phyloP scores from a whole-genome alignment of 1,140 invertebrate species.

The Apis laboriosa region DNA sequence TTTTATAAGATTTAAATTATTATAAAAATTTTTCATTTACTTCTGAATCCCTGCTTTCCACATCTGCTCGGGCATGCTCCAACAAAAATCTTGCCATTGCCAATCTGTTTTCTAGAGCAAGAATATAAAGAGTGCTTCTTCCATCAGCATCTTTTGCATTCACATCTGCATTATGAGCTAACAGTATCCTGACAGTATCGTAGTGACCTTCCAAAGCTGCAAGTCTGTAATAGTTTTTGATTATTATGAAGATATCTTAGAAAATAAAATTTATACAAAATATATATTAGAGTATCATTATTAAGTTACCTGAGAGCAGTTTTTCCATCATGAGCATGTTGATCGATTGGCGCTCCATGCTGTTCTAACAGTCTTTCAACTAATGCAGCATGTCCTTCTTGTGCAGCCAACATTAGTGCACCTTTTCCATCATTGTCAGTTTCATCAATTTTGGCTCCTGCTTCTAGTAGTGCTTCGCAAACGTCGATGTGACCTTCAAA shows the following conservation, averaged over 20 bases:
- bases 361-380: constrained; percentile 87
- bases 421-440: constrained; percentile 97
- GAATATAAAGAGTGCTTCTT: constrained; percentile 93
- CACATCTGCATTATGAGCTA: constrained; percentile 90
- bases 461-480: constrained; percentile 92
- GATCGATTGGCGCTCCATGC: constrained; percentile 91
- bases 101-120: constrained; percentile 94
- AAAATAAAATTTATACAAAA: not conserved
- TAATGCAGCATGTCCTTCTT: constrained; percentile 91
- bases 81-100: constrained; percentile 92
- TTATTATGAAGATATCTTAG: not conserved
- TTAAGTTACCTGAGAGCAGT: constrained; percentile 89
- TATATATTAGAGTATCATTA: not conserved
- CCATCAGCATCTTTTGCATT: constrained; percentile 96
- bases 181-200: constrained; percentile 88
- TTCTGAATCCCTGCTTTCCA: constrained; percentile 94
- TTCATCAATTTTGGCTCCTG: constrained; percentile 95
- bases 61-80: constrained; percentile 88
- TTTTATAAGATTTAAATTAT: no score
- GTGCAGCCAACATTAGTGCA: constrained; percentile 92
- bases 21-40: constrained; percentile 80
- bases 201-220: constrained; percentile 93
- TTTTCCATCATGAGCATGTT: constrained; percentile 95
- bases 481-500: constrained; percentile 96
- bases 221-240: constrained; percentile 80